Evolutionary conservation across 2,888 invertebrate genomes (phyloP).

Genomic region (Epinotia nisella): DNA sequence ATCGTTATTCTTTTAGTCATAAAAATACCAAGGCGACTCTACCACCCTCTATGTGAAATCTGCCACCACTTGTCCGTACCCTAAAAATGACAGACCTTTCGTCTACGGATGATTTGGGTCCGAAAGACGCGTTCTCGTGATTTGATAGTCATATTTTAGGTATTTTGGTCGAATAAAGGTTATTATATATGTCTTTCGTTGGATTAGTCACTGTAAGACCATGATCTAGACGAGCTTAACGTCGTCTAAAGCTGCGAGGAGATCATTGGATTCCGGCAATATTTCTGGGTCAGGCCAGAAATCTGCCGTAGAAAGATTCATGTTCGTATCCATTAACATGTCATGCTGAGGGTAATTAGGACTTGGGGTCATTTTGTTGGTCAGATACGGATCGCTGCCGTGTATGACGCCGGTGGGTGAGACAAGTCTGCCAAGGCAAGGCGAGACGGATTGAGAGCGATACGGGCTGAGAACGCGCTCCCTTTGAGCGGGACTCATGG

Average conservation of each 20-base stretch:
- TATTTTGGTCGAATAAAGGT: neutral
- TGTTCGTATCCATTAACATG: slow-evolving; percentile 65
- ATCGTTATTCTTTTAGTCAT: too few species aligned
- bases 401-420: slow-evolving; percentile 68
- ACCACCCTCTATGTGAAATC: too few species aligned
- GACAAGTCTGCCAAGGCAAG: slow-evolving; percentile 66
- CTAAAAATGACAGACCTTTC: slow-evolving; percentile 50
- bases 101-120: slow-evolving; percentile 53
- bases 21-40: too few species aligned
- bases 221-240: slow-evolving; percentile 68
- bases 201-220: slow-evolving; percentile 61
- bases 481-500: slow-evolving; percentile 70
- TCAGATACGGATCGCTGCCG: slow-evolving; percentile 73
- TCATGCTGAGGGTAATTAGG: slow-evolving; percentile 68
- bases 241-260: slow-evolving; percentile 75
- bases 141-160: slow-evolving; percentile 21
- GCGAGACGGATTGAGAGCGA: slow-evolving; percentile 72
- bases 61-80: too few species aligned
- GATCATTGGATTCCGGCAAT: slow-evolving; percentile 68
- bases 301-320: slow-evolving; percentile 63
- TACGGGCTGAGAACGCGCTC: slow-evolving; percentile 73
- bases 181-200: neutral
- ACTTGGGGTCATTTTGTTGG: slow-evolving; percentile 75
- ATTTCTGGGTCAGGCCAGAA: slow-evolving; percentile 75
- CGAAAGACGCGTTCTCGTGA: slow-evolving; percentile 1